phyloP scores from a whole-genome alignment of 2,888 invertebrate genomes.

The Luperina nickerlii region DNA sequence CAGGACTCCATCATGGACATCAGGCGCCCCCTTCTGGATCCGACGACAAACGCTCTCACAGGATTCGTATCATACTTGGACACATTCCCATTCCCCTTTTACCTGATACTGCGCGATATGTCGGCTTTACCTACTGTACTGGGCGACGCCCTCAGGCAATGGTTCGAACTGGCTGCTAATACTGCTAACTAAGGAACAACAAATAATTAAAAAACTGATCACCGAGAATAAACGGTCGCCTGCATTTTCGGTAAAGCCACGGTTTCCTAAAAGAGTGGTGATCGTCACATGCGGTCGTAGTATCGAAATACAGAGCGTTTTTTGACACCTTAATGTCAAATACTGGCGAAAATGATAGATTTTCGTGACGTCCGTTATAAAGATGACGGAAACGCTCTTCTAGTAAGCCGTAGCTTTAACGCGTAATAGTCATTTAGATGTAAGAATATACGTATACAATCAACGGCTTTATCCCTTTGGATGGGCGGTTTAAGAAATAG shows the following conservation, averaged over 20 bases:
- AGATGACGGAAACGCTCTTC: no score
- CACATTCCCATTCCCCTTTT: conserved; percentile 99
- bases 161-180: conserved; percentile 98
- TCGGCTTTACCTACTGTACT: conserved; percentile 96
- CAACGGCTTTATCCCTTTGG: conserved; percentile 20
- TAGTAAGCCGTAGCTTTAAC: background rate
- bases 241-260: background rate
- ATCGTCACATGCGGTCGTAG: no score
- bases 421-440: conserved; percentile 39
- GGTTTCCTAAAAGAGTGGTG: no score
- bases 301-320: no score
- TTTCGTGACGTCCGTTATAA: no score
- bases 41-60: conserved; percentile 87
- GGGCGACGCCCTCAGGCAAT: conserved; percentile 98
- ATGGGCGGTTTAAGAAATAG: conserved; percentile 29
- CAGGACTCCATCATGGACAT: conserved; percentile 97
- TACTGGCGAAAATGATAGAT: no score
- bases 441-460: conserved; percentile 50
- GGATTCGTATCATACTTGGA: conserved; percentile 97
- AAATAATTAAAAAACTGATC: background rate
- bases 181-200: conserved; percentile 72
- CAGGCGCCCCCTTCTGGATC: conserved; percentile 95
- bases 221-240: background rate
- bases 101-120: conserved; percentile 97
- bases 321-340: no score